Conservation (phyloP, 2,888 invertebrate species). For the Erebia epiphron region DNA sequence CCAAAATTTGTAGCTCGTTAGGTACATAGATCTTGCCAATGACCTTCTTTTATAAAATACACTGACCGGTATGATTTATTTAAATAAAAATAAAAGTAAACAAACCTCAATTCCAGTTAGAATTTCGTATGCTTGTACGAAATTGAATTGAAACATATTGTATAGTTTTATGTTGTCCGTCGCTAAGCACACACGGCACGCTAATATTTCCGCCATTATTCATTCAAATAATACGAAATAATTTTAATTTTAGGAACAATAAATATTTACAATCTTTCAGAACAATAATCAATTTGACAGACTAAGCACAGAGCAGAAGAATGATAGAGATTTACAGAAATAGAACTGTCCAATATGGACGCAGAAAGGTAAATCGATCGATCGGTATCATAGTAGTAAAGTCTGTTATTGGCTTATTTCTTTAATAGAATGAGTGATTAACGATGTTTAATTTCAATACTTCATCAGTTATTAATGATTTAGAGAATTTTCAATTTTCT, state of each 20-base stretch:
- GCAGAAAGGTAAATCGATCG: conserved; percentile 4
- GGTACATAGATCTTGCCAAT: too few relatives aligned
- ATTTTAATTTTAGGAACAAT: not conserved
- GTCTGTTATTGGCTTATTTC: not conserved
- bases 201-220: conserved; percentile 45
- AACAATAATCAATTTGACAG: not conserved
- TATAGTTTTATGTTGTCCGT: conserved; percentile 58
- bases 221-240: not conserved
- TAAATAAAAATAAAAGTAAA: conserved; percentile 24
- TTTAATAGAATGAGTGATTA: not conserved
- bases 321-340: conserved; percentile 25
- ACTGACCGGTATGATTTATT: too few relatives aligned
- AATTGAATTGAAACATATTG: conserved; percentile 53
- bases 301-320: conserved; percentile 34
- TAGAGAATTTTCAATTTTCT: not conserved
- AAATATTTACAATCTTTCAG: conserved; percentile 24
- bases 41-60: too few relatives aligned
- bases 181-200: conserved; percentile 63
- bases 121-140: conserved; percentile 54
- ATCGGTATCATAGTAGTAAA: not conserved
- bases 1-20: too few relatives aligned
- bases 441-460: not conserved
- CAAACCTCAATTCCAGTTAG: conserved; percentile 59
- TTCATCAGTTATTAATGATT: not conserved
- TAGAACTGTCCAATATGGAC: not conserved